Conservation (phyloP, 30 jellyfish, hydroid and myxozoan genomes). For the Cassiopea andromeda region DNA sequence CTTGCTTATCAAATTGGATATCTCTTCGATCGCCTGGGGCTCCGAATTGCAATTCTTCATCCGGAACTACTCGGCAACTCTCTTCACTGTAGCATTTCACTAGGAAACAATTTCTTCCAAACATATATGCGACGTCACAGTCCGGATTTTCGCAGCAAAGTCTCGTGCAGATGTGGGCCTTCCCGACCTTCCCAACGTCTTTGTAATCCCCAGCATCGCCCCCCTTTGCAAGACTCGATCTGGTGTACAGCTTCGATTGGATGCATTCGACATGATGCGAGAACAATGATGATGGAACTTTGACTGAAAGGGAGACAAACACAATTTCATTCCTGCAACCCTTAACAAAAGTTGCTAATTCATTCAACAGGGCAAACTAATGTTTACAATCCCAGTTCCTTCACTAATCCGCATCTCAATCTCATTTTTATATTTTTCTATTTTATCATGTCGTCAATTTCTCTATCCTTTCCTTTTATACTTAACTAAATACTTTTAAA, state of each 20-base stretch:
- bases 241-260: slow-evolving; percentile 88
- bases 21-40: slow-evolving; percentile 59
- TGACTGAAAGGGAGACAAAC: slow-evolving; percentile 48
- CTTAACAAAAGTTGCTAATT: too few species aligned
- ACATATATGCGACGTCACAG: slow-evolving; percentile 97
- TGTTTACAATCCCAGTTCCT: too few species aligned
- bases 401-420: too few species aligned
- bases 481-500: too few species aligned
- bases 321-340: neutral
- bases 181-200: slow-evolving; percentile 97
- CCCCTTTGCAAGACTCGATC: slow-evolving; percentile 90
- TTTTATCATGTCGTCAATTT: too few species aligned
- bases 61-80: slow-evolving; percentile 96
- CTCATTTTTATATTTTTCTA: too few species aligned
- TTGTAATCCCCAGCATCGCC: slow-evolving; percentile 95
- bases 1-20: slow-evolving; percentile 86
- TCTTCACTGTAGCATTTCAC: slow-evolving; percentile 93
- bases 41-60: slow-evolving; percentile 73
- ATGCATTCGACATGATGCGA: slow-evolving; percentile 97
- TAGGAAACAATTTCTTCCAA: slow-evolving; percentile 95
- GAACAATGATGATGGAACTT: slow-evolving; percentile 93
- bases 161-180: slow-evolving; percentile 91
- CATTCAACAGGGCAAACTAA: too few species aligned
- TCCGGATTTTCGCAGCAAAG: slow-evolving; percentile 93
- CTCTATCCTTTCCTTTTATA: too few species aligned